These are phyloP conservation scores for Platycheirus albimanus DNA, from an alignment of 2,888 invertebrate genomes.

Conservation along the genomic window DNA sequence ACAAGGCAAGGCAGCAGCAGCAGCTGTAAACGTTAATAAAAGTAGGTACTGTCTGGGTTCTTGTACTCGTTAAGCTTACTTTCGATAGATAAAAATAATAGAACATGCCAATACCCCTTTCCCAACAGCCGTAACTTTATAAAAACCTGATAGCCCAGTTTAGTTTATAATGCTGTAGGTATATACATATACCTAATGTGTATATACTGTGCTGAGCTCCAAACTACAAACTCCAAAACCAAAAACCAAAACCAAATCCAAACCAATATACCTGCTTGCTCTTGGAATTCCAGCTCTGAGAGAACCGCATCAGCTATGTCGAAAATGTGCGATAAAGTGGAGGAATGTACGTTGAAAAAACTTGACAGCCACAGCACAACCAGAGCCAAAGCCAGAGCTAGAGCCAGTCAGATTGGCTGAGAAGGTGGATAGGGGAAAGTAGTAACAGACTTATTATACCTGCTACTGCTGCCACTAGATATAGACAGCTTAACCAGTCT, in stretches of 20 bases:
- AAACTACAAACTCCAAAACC: slow-evolving; percentile 15
- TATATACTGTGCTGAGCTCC: neutral
- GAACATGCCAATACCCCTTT: neutral
- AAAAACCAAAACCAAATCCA: too few relatives aligned
- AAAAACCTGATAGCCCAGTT: slow-evolving; percentile 25
- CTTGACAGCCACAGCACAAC: too few relatives aligned
- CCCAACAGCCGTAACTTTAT: neutral
- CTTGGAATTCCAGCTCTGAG: slow-evolving; percentile 54
- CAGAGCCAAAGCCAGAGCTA: too few relatives aligned
- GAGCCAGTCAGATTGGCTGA: slow-evolving; percentile 37
- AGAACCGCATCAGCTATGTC: slow-evolving; percentile 28
- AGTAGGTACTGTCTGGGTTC: slow-evolving; percentile 29
- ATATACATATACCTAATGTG: too few relatives aligned
- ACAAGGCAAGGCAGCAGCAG: neutral
- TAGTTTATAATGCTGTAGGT: too few relatives aligned
- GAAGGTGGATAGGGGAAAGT: slow-evolving; percentile 63
- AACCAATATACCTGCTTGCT: slow-evolving; percentile 32
- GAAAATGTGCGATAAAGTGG: slow-evolving; percentile 47
- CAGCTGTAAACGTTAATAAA: slow-evolving; percentile 1
- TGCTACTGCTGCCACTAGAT: slow-evolving; percentile 39
- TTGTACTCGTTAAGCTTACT: slow-evolving; percentile 25
- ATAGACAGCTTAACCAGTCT: slow-evolving; percentile 58
- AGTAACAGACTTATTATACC: slow-evolving; percentile 48
- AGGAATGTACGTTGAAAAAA: slow-evolving; percentile 65
- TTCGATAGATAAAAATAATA: slow-evolving; percentile 25